Evolutionary conservation across 1,140 invertebrate genomes (phyloP).

Genomic region (Eumeta japonica): DNA sequence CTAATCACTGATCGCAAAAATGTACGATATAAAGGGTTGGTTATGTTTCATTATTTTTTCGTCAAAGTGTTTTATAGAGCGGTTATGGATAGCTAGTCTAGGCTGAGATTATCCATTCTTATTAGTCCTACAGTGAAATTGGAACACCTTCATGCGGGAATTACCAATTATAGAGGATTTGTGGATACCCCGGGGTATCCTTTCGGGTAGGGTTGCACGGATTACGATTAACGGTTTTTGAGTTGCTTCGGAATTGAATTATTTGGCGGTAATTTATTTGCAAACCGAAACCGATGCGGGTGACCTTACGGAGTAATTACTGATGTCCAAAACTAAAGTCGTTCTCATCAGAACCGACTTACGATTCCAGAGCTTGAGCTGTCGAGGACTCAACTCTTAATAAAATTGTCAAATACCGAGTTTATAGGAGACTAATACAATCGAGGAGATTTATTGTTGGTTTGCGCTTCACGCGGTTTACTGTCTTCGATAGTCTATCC

Average conservation of each 20-base stretch:
- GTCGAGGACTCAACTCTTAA: too few species aligned
- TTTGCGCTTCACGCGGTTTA: background rate
- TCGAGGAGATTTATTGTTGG: background rate
- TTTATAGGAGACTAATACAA: background rate
- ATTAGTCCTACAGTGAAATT: background rate
- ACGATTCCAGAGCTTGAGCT: too few species aligned
- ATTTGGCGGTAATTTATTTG: background rate
- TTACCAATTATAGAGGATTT: background rate
- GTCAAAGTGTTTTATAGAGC: background rate
- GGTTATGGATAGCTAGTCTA: background rate
- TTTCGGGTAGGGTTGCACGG: background rate
- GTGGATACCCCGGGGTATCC: background rate
- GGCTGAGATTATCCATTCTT: background rate
- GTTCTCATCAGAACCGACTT: background rate
- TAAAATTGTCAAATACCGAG: too few species aligned
- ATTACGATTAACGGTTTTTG: background rate
- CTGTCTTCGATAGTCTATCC: background rate
- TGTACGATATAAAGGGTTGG: background rate
- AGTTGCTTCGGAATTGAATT: background rate
- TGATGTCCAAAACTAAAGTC: background rate
- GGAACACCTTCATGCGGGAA: background rate
- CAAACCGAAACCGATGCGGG: background rate
- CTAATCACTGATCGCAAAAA: background rate
- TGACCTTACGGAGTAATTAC: too few species aligned
- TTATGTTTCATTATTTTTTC: background rate